These are phyloP conservation scores for Pipistrellus nathusii DNA, from an alignment of 2,797 vertebrate species.

Conservation along the genomic window DNA sequence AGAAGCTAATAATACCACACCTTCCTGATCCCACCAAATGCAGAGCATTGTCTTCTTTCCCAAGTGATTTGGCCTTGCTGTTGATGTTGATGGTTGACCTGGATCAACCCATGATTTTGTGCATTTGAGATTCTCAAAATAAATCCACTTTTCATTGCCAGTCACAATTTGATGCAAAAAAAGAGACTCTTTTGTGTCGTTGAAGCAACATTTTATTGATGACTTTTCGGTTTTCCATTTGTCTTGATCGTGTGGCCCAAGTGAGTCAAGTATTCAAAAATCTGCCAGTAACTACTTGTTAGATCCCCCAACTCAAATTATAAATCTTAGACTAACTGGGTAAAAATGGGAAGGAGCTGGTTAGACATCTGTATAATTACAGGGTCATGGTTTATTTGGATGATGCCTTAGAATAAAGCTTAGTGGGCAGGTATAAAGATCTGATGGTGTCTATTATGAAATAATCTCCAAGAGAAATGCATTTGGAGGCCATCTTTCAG, in stretches of 20 bases:
- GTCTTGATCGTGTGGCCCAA: not conserved
- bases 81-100: no score
- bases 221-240: no score
- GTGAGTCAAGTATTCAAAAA: not conserved
- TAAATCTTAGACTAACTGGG: not conserved
- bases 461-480: not conserved
- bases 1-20: no score
- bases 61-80: no score
- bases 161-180: no score
- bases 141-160: no score
- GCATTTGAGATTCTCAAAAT: no score
- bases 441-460: not conserved
- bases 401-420: not conserved
- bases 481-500: not conserved
- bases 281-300: not conserved
- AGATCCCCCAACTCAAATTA: not conserved
- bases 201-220: no score
- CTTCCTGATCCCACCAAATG: no score
- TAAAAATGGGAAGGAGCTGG: not conserved
- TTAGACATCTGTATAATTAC: not conserved
- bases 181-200: no score
- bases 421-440: not conserved
- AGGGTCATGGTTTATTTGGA: not conserved
- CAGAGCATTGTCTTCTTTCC: no score
- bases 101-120: no score